Percentiles rank a stretch among this genome's conserved stretches.
phyloP scores from a whole-genome alignment of 2,113 vertebrate species.

The Bolborhynchus lineola region DNA sequence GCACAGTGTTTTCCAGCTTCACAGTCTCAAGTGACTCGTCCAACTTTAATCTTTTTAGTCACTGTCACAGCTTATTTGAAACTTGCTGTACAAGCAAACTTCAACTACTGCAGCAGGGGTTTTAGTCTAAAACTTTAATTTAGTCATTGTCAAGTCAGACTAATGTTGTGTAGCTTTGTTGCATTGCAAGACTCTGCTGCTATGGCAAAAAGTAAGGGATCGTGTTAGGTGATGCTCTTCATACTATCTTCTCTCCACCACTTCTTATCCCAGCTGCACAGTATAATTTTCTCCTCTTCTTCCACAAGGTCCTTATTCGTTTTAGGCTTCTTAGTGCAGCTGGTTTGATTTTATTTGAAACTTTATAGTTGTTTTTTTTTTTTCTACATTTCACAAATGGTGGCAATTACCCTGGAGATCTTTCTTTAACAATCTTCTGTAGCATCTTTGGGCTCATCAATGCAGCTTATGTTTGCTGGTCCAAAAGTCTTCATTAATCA shows the following conservation, averaged over 20 bases:
- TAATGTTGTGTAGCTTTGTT: not conserved
- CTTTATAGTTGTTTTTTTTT: not conserved
- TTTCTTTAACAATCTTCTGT: not conserved
- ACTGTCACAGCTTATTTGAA: not conserved
- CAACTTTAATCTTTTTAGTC: not conserved
- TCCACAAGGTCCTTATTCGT: not conserved
- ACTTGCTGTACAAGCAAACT: not conserved
- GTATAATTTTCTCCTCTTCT: not conserved
- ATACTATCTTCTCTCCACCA: not conserved
- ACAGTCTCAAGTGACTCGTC: not conserved
- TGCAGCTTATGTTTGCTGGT: not conserved
- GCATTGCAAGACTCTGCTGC: not conserved
- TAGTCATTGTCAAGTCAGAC: not conserved
- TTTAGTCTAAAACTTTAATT: not conserved
- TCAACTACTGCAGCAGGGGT: not conserved
- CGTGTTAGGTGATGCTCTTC: fast-evolving
- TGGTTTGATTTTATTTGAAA: not conserved
- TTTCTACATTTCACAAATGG: fast-evolving
- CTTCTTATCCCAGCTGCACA: not conserved
- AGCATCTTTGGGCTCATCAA: not conserved
- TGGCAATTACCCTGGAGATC: not conserved
- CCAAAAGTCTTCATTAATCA: not conserved
- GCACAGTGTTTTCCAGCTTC: not conserved
- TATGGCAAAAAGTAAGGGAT: not conserved
- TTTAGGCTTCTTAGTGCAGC: not conserved